phyloP scores from a whole-genome alignment of 2,113 vertebrate genomes.

The Morphnarchus princeps region DNA sequence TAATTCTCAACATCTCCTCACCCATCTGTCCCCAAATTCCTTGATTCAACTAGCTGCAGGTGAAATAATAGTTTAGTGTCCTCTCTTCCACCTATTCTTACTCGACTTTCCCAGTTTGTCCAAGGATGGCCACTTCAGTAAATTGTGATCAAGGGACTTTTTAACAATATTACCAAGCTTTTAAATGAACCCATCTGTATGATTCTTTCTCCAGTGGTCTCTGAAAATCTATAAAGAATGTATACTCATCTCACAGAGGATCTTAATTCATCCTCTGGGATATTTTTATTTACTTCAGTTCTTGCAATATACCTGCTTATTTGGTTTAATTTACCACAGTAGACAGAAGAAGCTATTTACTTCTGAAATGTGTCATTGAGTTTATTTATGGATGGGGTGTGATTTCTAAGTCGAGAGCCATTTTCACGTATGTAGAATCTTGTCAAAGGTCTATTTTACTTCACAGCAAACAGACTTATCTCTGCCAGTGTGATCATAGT shows the following conservation, averaged over 20 bases:
- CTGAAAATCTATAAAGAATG: not conserved
- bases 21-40: not conserved
- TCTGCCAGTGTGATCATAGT: not conserved
- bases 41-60: not conserved
- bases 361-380: not conserved
- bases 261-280: not conserved
- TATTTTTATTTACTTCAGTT: not conserved
- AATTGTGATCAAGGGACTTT: not conserved
- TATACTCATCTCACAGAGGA: not conserved
- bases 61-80: not conserved
- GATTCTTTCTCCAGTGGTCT: not conserved
- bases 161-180: not conserved
- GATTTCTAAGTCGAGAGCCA: not conserved
- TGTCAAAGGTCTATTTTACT: not conserved
- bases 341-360: not conserved
- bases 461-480: not conserved
- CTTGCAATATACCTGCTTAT: not conserved
- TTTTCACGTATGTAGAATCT: not conserved
- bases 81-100: not conserved
- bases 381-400: not conserved
- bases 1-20: not conserved
- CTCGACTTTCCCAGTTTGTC: not conserved
- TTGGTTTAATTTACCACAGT: not conserved
- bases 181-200: not conserved
- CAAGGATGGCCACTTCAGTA: not conserved